These are phyloP conservation scores for Holocentrus rufus DNA, from an alignment of 2,797 vertebrate genomes.

Conservation along the genomic window DNA sequence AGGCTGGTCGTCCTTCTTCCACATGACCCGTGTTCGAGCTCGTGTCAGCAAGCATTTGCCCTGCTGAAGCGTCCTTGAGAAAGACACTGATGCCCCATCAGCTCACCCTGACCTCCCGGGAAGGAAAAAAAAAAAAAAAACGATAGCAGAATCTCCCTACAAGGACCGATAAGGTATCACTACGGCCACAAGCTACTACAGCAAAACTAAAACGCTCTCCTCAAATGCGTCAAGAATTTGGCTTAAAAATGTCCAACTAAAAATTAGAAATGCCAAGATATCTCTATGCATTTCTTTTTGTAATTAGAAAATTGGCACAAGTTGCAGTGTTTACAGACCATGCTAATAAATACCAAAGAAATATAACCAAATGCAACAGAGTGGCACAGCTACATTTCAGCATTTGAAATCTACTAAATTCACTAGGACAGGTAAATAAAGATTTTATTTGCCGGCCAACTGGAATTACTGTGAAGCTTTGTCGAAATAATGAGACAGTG, in stretches of 20 bases:
- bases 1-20: constrained; percentile 7
- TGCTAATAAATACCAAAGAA: too few species aligned
- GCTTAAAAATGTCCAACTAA: neutral
- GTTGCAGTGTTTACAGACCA: too few species aligned
- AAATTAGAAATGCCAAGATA: neutral
- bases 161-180: neutral
- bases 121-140: constrained; percentile 8
- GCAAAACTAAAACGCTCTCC: neutral
- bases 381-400: too few species aligned
- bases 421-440: too few species aligned
- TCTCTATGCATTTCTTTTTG: neutral
- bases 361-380: too few species aligned
- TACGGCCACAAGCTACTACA: neutral
- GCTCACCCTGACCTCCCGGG: neutral
- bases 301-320: too few species aligned
- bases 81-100: neutral
- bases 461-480: too few species aligned
- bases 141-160: constrained; percentile 1
- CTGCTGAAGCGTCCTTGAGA: constrained; percentile 11
- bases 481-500: too few species aligned
- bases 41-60: constrained; percentile 16
- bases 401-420: too few species aligned
- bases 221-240: neutral
- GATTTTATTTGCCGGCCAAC: too few species aligned
- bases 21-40: constrained; percentile 16